Percentiles rank a stretch among this genome's conserved stretches.
These are phyloP conservation scores for Iselma pallidipennis DNA, from an alignment of 2,888 invertebrate species.

Conservation along the genomic window DNA sequence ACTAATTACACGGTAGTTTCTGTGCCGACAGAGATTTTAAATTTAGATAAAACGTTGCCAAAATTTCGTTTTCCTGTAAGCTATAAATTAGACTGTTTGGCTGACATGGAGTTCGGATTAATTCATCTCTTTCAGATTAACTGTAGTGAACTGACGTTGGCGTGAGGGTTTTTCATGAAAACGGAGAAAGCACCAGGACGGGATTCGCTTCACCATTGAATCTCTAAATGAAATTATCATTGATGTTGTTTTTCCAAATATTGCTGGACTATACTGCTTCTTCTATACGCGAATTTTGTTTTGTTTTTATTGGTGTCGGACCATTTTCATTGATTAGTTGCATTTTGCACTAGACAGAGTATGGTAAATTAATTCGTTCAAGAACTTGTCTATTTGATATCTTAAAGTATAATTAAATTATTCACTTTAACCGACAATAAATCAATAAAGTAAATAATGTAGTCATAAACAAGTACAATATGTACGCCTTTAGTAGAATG, in stretches of 20 bases:
- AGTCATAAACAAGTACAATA: constrained; percentile 26
- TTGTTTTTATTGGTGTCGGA: constrained; percentile 3
- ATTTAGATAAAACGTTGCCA: constrained; percentile 58
- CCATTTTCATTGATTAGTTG: neutral
- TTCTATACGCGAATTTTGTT: neutral
- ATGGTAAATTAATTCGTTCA: constrained; percentile 4
- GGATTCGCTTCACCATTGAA: constrained; percentile 28
- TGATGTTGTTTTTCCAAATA: constrained; percentile 10
- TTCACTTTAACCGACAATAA: constrained; percentile 24
- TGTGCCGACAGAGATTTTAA: constrained; percentile 54
- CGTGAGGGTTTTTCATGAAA: constrained; percentile 40
- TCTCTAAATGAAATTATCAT: constrained; percentile 38
- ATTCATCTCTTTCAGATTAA: constrained; percentile 58
- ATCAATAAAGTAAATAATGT: constrained; percentile 33
- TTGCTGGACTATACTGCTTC: constrained; percentile 3
- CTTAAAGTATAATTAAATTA: constrained; percentile 32
- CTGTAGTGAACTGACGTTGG: constrained; percentile 54
- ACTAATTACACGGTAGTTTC: constrained; percentile 54
- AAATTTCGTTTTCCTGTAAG: constrained; percentile 55
- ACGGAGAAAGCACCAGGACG: constrained; percentile 14
- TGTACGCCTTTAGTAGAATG: constrained; percentile 13
- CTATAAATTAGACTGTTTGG: constrained; percentile 54
- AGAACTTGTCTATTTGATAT: constrained; percentile 14
- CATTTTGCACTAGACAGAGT: neutral
- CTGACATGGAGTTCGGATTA: constrained; percentile 57